phyloP scores from a whole-genome alignment of 2,797 vertebrate genomes.

The Lophius americanus region DNA sequence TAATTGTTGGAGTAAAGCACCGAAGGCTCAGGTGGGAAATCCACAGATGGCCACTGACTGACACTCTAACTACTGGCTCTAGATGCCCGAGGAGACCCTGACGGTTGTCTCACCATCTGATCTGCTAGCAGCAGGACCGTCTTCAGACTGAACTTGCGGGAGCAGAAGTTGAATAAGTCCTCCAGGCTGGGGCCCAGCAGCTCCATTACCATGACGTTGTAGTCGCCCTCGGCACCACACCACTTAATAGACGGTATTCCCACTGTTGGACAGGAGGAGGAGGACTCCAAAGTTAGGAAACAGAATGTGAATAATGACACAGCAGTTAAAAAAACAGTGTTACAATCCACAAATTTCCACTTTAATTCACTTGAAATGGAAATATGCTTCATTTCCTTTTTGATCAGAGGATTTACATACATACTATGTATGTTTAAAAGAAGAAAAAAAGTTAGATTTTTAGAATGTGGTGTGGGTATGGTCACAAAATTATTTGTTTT shows the following conservation, averaged over 20 bases:
- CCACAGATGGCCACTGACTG: too few relatives aligned
- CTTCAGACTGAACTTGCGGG: slow-evolving; percentile 97
- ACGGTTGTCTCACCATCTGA: slow-evolving; percentile 90
- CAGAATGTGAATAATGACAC: neutral
- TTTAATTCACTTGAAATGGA: too few relatives aligned
- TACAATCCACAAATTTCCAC: too few relatives aligned
- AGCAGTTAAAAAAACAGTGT: too few relatives aligned
- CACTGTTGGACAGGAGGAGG: slow-evolving; percentile 76
- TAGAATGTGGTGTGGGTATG: too few relatives aligned
- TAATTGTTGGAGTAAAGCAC: too few relatives aligned
- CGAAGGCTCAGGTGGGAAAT: too few relatives aligned
- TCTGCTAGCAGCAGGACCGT: slow-evolving; percentile 96
- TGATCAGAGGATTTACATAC: too few relatives aligned
- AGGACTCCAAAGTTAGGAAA: neutral
- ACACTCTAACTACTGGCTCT: neutral
- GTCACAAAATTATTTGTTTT: too few relatives aligned
- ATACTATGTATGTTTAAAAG: too few relatives aligned
- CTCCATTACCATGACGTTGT: slow-evolving; percentile 99
- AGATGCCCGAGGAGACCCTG: neutral
- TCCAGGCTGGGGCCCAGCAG: slow-evolving; percentile 94
- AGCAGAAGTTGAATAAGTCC: slow-evolving; percentile 98
- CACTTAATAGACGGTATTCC: slow-evolving; percentile 97
- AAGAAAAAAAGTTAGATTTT: too few relatives aligned
- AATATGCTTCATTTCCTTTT: too few relatives aligned
- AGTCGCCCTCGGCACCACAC: slow-evolving; percentile 96